Conservation (phyloP, 2,113 vertebrate genomes). For the Ammodytes marinus region DNA sequence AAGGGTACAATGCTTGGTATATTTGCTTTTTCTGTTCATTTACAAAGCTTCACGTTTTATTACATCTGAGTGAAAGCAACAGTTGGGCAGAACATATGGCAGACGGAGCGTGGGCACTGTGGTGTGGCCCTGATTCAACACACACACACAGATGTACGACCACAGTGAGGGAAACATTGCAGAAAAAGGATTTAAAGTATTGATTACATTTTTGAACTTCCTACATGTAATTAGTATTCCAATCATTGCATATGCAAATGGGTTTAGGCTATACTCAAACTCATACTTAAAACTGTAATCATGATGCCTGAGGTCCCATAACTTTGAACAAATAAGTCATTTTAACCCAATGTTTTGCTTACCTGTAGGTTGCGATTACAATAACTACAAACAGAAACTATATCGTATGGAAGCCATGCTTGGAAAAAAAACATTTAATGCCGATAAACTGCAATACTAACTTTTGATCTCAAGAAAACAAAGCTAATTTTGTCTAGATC, state of each 20-base stretch:
- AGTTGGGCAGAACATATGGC: constrained; percentile 78
- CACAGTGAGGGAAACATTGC: constrained; percentile 35
- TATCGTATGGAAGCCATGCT: no score
- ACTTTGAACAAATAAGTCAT: no score
- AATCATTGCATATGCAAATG: neutral
- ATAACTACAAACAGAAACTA: no score
- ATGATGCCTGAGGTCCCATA: no score
- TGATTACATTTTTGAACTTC: constrained; percentile 40
- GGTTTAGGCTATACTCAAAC: neutral
- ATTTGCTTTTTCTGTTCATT: constrained; percentile 36
- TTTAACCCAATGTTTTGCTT: no score
- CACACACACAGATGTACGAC: constrained; percentile 75
- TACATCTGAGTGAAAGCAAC: constrained; percentile 68
- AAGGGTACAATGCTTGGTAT: neutral
- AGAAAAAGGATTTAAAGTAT: constrained; percentile 53
- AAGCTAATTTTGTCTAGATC: no score
- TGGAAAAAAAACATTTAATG: no score
- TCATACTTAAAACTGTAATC: no score
- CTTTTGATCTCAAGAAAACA: no score
- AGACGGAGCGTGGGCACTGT: constrained; percentile 66
- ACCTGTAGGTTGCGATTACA: no score
- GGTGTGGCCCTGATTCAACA: constrained; percentile 67
- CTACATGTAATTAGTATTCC: constrained; percentile 35
- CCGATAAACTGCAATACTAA: no score
- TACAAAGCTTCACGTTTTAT: constrained; percentile 41